Conservation (phyloP, 2,113 vertebrate genomes). For the Ameiurus melas region DNA sequence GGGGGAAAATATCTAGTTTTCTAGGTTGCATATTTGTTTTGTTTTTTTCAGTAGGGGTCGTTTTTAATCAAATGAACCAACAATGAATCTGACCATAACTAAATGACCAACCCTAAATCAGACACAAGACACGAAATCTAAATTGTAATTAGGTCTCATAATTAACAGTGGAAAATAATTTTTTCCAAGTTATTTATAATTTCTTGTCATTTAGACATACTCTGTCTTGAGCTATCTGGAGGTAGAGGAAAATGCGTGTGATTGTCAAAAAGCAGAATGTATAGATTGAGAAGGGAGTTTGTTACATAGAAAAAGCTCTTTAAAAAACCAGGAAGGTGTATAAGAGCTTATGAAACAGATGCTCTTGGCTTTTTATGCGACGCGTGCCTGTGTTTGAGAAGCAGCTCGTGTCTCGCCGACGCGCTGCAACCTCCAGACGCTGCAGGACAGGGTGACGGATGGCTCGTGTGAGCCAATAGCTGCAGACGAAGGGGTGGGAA, state of each 20-base stretch:
- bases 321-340: not conserved
- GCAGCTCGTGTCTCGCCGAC: conserved; percentile 24
- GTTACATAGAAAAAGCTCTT: not conserved
- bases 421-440: conserved; percentile 70
- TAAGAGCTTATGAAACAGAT: conserved; percentile 29
- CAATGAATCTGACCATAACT: not conserved
- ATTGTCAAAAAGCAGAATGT: conserved; percentile 11
- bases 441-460: conserved; percentile 76
- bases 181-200: not conserved
- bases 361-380: conserved; percentile 36
- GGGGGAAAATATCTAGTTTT: not conserved
- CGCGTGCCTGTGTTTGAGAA: conserved; percentile 61
- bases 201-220: conserved; percentile 19
- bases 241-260: not conserved
- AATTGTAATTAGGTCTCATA: too few relatives aligned
- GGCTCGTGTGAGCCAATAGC: conserved; percentile 78
- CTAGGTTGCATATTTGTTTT: not conserved
- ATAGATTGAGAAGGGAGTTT: not conserved
- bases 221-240: not conserved
- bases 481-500: conserved; percentile 73
- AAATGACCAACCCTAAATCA: not conserved
- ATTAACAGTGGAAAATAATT: not conserved
- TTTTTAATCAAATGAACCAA: not conserved
- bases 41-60: not conserved
- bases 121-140: too few relatives aligned